phyloP scores from a whole-genome alignment of 2,888 invertebrate genomes.

The Drosophila lutescens region DNA sequence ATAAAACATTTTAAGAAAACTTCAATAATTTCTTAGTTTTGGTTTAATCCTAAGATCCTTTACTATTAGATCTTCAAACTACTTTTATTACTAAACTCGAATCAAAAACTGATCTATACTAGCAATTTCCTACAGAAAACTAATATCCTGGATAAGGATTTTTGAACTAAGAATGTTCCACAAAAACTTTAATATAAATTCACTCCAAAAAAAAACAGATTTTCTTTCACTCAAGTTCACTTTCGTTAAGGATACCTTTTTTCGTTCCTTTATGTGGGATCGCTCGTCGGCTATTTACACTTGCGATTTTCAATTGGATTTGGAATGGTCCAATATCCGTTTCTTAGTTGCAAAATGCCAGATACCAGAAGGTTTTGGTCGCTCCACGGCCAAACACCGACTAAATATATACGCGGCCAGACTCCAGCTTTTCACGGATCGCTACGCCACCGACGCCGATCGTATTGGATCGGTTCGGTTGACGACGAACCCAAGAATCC shows the following conservation, averaged over 20 bases:
- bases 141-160: neutral
- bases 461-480: conserved; percentile 4
- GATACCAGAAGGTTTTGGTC: conserved; percentile 36
- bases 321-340: neutral
- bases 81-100: neutral
- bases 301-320: neutral
- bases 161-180: neutral
- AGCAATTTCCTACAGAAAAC: neutral
- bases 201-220: neutral
- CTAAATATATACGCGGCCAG: conserved; percentile 66
- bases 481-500: conserved; percentile 7
- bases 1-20: no score
- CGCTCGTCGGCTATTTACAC: conserved; percentile 2
- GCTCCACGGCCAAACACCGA: conserved; percentile 59
- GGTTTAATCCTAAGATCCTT: no score
- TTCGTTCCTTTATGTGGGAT: neutral
- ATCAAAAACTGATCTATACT: neutral
- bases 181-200: neutral
- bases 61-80: neutral
- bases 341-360: conserved; percentile 6
- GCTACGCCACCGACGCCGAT: conserved; percentile 1
- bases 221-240: conserved; percentile 8
- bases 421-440: conserved; percentile 67
- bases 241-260: conserved; percentile 22
- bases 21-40: no score